Percentiles rank a stretch among this genome's conserved stretches.
These are phyloP conservation scores for Dryadula phaetusa DNA, from an alignment of 2,888 invertebrate genomes.

Conservation along the genomic window DNA sequence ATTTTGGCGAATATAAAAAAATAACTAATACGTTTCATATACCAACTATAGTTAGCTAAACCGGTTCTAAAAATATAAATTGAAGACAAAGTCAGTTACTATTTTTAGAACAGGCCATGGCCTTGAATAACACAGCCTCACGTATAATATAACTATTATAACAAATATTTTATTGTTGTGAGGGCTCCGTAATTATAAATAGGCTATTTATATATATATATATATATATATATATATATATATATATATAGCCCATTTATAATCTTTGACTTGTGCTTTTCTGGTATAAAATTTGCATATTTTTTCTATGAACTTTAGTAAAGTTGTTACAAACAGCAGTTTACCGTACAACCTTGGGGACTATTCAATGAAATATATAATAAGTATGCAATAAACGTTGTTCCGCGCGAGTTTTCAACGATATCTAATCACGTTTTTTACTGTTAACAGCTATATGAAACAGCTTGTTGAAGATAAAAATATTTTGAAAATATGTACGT, in stretches of 20 bases:
- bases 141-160: conserved; percentile 4
- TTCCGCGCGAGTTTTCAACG: not conserved
- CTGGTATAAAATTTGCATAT: no score
- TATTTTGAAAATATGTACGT: no score
- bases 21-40: not conserved
- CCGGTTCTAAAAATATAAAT: conserved; percentile 24
- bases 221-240: no score
- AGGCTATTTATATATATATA: not conserved
- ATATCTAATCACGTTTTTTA: not conserved
- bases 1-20: not conserved
- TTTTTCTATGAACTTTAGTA: no score
- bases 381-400: not conserved
- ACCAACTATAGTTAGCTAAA: not conserved
- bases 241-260: no score
- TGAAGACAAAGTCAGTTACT: conserved; percentile 33
- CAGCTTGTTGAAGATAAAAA: no score
- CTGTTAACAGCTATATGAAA: no score
- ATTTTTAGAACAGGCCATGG: conserved; percentile 31
- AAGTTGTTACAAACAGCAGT: no score
- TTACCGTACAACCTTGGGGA: not conserved
- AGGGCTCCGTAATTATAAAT: conserved; percentile 13
- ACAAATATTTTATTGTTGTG: not conserved
- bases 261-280: no score
- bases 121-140: conserved; percentile 19
- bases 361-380: not conserved